phyloP scores from a whole-genome alignment of 37 sponge, comb jelly and placozoan species.

The Beroe forskalii region DNA sequence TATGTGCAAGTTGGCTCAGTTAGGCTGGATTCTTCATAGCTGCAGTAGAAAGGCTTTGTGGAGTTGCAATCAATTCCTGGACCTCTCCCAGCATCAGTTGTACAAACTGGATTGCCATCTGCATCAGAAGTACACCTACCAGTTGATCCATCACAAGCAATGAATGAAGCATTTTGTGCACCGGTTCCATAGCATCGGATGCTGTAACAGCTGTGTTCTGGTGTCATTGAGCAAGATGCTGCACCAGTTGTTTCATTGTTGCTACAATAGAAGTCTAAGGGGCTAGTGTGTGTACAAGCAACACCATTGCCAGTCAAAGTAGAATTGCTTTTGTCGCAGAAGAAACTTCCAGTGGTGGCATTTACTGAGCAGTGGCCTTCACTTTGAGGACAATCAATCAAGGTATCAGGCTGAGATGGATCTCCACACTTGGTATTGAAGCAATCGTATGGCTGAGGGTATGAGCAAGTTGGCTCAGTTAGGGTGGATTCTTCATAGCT shows the following conservation, averaged over 20 bases:
- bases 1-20: background rate
- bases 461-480: too few relatives aligned
- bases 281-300: background rate
- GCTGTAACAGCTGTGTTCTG: background rate
- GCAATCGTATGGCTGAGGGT: too few relatives aligned
- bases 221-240: background rate
- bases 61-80: background rate
- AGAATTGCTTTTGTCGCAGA: background rate
- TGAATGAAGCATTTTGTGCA: background rate
- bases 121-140: background rate
- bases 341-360: background rate
- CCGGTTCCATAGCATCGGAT: background rate
- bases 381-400: slow-evolving; percentile 2
- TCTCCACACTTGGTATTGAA: background rate
- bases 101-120: background rate
- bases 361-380: background rate
- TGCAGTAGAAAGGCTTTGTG: background rate
- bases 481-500: background rate
- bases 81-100: background rate
- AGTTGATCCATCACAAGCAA: background rate
- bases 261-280: background rate
- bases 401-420: background rate
- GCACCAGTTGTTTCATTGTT: background rate
- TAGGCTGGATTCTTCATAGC: background rate
- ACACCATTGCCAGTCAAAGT: background rate